A percentile compares a stretch with the other conserved stretches of the same genome.
Evolutionary conservation across 2,797 vertebrate species (phyloP).

Genomic region (Picus viridis): DNA sequence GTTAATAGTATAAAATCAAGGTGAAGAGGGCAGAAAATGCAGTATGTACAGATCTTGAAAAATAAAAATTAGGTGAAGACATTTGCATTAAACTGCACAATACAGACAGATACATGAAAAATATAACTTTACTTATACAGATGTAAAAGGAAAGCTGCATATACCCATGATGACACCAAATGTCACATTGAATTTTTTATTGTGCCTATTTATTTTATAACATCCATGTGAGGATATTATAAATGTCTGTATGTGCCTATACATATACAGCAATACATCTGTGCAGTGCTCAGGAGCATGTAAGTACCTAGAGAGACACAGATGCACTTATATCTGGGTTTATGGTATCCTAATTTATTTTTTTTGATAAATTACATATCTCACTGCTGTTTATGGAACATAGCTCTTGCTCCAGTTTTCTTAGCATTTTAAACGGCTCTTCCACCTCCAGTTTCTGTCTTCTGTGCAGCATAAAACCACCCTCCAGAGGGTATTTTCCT

Average conservation of each 20-base stretch:
- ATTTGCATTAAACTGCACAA: background rate
- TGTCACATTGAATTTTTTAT: background rate
- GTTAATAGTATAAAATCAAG: background rate
- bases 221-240: background rate
- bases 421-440: constrained; percentile 21
- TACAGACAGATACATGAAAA: background rate
- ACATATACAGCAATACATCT: background rate
- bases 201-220: background rate
- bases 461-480: background rate
- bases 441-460: constrained; percentile 34
- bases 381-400: background rate
- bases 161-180: background rate
- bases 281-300: background rate
- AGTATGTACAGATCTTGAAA: background rate
- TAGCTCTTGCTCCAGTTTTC: background rate
- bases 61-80: background rate
- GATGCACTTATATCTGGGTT: background rate
- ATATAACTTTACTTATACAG: background rate
- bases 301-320: background rate
- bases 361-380: background rate
- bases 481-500: constrained; percentile 31
- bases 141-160: background rate
- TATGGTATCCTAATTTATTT: background rate
- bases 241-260: background rate
- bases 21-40: background rate